phyloP scores from a whole-genome alignment of 1,140 invertebrate species.

The Cyphomyrmex costatus region DNA sequence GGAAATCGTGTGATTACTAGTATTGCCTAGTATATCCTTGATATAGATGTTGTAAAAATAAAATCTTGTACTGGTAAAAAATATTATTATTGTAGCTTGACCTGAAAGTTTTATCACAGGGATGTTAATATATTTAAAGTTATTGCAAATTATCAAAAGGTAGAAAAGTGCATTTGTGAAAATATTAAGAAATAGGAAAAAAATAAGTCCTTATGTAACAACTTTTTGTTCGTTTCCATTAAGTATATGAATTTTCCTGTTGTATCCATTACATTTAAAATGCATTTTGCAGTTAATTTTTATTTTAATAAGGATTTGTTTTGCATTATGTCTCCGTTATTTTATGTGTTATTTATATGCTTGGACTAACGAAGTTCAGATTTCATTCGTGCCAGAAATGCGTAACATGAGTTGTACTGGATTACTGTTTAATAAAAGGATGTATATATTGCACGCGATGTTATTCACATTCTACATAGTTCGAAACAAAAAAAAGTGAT shows the following conservation, averaged over 20 bases:
- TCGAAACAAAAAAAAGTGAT: conserved; percentile 38
- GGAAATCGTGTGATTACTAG: conserved; percentile 78
- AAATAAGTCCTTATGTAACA: conserved; percentile 42
- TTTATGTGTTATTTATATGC: conserved; percentile 65
- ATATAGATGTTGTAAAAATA: conserved; percentile 78
- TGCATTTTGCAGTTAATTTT: conserved; percentile 42
- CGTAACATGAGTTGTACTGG: conserved; percentile 72
- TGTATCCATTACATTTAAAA: conserved; percentile 30
- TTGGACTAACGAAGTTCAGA: conserved; percentile 63
- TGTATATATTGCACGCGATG: conserved; percentile 68
- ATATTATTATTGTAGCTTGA: conserved; percentile 73
- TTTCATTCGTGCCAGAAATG: conserved; percentile 78
- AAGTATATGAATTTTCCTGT: conserved; percentile 32
- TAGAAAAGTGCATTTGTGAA: conserved; percentile 54
- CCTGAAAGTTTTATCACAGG: conserved; percentile 63
- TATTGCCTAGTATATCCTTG: conserved; percentile 74
- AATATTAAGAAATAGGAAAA: conserved; percentile 35
- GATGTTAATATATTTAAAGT: conserved; percentile 68
- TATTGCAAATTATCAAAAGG: conserved; percentile 45
- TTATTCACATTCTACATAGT: conserved; percentile 62
- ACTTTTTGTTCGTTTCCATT: conserved; percentile 44
- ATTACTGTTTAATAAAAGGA: conserved; percentile 73
- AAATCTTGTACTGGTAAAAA: conserved; percentile 76
- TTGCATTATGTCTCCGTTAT: conserved; percentile 44
- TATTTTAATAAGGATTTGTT: conserved; percentile 48